Base-by-base conservation (phyloP, 53 echinoderm and acorn worm species). In the Luidia sarsii region DNA sequence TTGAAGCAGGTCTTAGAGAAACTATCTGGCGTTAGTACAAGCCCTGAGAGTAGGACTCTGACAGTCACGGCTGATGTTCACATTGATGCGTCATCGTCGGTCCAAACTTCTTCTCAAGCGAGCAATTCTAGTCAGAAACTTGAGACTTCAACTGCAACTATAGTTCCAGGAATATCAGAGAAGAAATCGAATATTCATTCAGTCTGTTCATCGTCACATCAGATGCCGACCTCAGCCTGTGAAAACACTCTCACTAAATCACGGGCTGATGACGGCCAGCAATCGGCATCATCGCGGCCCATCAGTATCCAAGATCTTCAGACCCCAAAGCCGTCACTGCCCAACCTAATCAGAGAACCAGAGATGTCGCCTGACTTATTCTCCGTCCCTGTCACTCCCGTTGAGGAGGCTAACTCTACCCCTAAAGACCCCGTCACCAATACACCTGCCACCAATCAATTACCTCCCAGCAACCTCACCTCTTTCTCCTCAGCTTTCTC, bases 281-380 rank as follows among this genome's bases (percentile, higher is more conserved):
- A n/a, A n/a, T n/a, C n/a, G n/a, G n/a, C n/a, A n/a, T n/a, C n/a
- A n/a, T n/a, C n/a, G n/a, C n/a, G n/a, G n/a, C n/a, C n/a, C n/a
- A n/a, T n/a, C n/a, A n/a, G n/a, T n/a, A n/a, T n/a, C n/a, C n/a
- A n/a, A n/a, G n/a, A n/a, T n/a, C n/a, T n/a, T n/a, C n/a, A 28
- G 2, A 80, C 57, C 28, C 67, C 67, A 5, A 14, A 25, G 32
- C 49, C 60, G 59, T 39, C 46, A 62, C 43, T 8, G 9, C 32
- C 43, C 7, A 60, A 57, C 7, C 39, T 39, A 30, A 8, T 23
- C 29, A 18, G 14, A 8, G 61, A 43, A 9, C 85, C 74, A 32
- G 75, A 86, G 1, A 82, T 80, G 23, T 86, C 90, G 28, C 90
- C 90, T 48, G 90, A 90, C 16, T 86, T 90, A 16, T 90, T 90